Evolutionary conservation across 2,113 vertebrate species (phyloP), one percentile per base, ranked within the genome.

Genomic region (Channa maculata): DNA sequence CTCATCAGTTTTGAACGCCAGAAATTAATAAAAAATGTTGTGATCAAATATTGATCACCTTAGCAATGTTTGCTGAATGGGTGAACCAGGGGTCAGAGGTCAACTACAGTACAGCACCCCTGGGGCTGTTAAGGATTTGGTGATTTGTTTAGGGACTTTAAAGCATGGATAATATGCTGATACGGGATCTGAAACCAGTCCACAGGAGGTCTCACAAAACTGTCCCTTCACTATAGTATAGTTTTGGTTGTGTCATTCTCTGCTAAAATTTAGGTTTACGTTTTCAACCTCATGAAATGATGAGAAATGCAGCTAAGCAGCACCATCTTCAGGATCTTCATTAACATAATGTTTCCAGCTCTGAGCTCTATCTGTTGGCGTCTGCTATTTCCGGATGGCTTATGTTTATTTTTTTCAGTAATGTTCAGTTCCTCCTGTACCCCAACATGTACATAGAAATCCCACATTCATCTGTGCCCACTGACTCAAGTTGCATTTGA

Each of bases 361-460:
- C 53, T 37, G n/a, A 63, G 37, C 52, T 79, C 6, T 65, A 65
- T 62, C 45, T 36, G 62, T 33, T 41, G 39, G 6, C 43, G 33
- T 73, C 2, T 13, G 13, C 2, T 58, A 1, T 44, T 14, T 14
- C 7, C 2, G 24, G 24, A 24, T 24, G 24, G 1, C 24, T 24
- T 36, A 3, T 11, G 14, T 63, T 13, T 66, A 1, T 15, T 6
- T 49, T 65, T 38, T 36, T 63, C 52, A 64, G 39, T 70, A 48
- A 55, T 74, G 50, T 74, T 61, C 36, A 24, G 24, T 24, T 24
- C 24, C 24, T 24, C 24, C 24, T 24, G 24, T 24, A n/a, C 44
- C 44, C 75, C 58, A 80, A 67, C 46, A 73, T 77, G 68, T 82
- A 64, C 53, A 77, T 52, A 55, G 63, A 87, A 86, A 74, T 24